phyloP scores from a whole-genome alignment of 37 sponge, comb jelly and placozoan genomes.

The Chondrilla cf. caribensis region DNA sequence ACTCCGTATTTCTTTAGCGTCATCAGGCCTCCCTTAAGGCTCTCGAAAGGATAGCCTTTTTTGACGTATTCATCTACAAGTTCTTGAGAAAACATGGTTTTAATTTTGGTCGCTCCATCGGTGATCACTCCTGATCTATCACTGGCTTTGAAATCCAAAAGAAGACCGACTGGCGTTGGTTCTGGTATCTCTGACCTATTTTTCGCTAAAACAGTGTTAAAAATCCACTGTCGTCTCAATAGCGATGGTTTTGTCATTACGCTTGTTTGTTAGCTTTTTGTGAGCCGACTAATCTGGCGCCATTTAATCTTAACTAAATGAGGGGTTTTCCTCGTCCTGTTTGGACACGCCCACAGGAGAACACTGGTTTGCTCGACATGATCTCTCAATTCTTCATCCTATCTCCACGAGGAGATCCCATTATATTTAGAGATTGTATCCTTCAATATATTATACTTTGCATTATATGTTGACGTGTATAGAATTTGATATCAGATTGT shows the following conservation, averaged over 20 bases:
- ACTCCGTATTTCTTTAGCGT: neutral
- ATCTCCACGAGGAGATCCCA: constrained; percentile 90
- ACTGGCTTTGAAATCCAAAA: neutral
- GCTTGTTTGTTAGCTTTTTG: neutral
- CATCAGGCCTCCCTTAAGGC: neutral
- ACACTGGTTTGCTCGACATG: constrained; percentile 58
- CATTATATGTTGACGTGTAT: too few species aligned
- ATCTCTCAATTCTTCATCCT: constrained; percentile 91
- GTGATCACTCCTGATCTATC: neutral
- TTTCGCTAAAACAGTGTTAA: neutral
- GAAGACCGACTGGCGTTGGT: neutral
- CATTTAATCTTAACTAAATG: too few species aligned
- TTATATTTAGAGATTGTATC: constrained; percentile 93
- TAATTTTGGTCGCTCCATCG: neutral
- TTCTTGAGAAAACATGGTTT: neutral
- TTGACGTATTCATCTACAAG: neutral
- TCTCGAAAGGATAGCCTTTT: neutral
- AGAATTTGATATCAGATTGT: too few species aligned
- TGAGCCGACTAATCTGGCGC: too few species aligned
- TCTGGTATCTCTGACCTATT: neutral
- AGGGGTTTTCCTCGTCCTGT: neutral
- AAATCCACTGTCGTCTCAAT: neutral
- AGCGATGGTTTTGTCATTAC: neutral
- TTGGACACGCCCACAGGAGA: neutral
- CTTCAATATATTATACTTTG: neutral